Conservation (phyloP, 2,113 vertebrate genomes). For the Cyanoramphus novaezelandiae region DNA sequence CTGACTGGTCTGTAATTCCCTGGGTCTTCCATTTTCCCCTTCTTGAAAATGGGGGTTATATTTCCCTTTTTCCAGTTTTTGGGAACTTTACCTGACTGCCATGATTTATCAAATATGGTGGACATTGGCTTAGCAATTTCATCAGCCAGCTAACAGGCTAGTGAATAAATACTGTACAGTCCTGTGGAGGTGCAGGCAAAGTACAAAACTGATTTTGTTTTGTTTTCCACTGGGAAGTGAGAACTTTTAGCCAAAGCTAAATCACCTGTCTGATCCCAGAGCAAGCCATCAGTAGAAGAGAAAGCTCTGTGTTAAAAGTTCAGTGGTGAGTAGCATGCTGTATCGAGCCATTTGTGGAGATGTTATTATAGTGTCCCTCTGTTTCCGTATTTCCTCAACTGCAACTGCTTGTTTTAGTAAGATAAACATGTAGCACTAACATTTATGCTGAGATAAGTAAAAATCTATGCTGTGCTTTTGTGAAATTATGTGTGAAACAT, state of each 20-base stretch:
- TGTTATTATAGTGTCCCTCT: background rate
- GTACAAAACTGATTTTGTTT: background rate
- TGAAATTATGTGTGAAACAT: background rate
- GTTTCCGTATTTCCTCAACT: background rate
- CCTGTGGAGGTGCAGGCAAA: background rate
- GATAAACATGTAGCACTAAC: background rate
- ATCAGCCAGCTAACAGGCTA: no score
- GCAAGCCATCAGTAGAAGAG: background rate
- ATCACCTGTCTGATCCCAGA: background rate
- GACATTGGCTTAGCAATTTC: no score
- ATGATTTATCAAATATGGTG: no score
- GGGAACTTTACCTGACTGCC: no score
- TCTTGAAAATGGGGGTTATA: no score
- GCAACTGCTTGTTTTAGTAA: background rate
- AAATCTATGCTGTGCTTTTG: background rate
- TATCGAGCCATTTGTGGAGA: background rate
- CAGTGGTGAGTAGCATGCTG: background rate
- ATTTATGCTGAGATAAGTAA: background rate
- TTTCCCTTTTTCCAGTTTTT: no score
- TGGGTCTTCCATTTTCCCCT: no score
- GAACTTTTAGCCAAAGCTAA: background rate
- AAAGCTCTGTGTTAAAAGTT: background rate
- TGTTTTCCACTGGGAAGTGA: background rate
- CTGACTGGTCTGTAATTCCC: no score
- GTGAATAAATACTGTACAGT: background rate